Conservation (phyloP, 2,797 vertebrate species). For the Etheostoma nigrum region DNA sequence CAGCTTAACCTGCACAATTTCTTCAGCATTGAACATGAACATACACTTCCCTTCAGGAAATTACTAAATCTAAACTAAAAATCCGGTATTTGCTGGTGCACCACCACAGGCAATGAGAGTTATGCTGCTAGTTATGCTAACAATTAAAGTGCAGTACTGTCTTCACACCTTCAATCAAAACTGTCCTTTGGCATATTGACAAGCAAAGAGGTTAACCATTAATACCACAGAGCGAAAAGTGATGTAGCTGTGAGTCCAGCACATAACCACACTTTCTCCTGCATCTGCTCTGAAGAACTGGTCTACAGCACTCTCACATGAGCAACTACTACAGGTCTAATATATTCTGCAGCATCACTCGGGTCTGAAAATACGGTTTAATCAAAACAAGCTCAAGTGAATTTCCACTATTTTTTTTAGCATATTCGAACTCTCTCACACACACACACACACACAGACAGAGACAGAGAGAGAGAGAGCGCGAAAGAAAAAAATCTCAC, state of each 20-base stretch:
- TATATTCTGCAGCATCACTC: neutral
- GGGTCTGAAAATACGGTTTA: neutral
- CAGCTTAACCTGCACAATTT: neutral
- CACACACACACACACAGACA: too few relatives aligned
- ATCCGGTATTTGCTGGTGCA: neutral
- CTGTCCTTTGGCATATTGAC: slow-evolving; percentile 34
- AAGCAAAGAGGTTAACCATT: slow-evolving; percentile 58
- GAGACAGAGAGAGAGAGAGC: too few relatives aligned
- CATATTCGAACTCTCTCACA: too few relatives aligned
- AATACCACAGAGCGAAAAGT: slow-evolving; percentile 39
- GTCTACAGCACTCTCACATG: slow-evolving; percentile 5
- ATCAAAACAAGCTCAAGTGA: neutral
- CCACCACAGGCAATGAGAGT: neutral
- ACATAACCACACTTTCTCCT: slow-evolving; percentile 43
- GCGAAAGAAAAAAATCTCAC: too few relatives aligned
- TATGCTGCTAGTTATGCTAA: neutral
- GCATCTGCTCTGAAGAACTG: slow-evolving; percentile 39
- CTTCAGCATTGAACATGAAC: neutral
- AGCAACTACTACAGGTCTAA: neutral
- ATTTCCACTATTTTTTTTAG: too few relatives aligned
- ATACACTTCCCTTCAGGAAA: neutral
- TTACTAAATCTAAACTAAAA: neutral
- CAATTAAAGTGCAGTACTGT: neutral
- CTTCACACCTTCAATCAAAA: slow-evolving; percentile 37
- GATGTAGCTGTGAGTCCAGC: slow-evolving; percentile 31